These are phyloP conservation scores for Rhegmatorhina hoffmannsi DNA, from an alignment of 2,113 vertebrate genomes.

Conservation along the genomic window DNA sequence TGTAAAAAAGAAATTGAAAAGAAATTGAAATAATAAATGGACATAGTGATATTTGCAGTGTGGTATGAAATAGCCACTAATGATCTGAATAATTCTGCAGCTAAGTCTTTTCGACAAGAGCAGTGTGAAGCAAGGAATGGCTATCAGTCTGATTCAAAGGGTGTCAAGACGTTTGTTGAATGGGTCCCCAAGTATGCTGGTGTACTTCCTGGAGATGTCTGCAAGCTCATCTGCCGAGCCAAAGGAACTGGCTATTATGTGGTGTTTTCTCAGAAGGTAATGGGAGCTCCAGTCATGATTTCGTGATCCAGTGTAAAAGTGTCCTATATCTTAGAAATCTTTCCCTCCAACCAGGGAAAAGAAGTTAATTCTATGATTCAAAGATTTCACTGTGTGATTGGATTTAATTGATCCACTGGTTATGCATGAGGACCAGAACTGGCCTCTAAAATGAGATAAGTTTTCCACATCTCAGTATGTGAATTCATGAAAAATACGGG, in stretches of 20 bases:
- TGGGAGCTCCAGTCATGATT: not conserved
- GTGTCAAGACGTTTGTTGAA: slow-evolving; percentile 93
- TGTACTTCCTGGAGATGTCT: slow-evolving; percentile 89
- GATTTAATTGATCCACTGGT: not conserved
- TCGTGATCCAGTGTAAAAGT: not conserved
- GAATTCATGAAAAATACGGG: not conserved
- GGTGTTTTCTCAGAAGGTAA: slow-evolving; percentile 96
- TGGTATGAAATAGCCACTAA: slow-evolving; percentile 8
- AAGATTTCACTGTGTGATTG: not conserved
- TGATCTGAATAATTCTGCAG: slow-evolving; percentile 70
- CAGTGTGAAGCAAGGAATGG: slow-evolving; percentile 97
- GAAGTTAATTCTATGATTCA: not conserved
- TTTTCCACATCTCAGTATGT: not conserved
- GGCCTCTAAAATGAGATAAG: not conserved
- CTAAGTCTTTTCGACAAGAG: slow-evolving; percentile 92
- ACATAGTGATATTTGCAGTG: not conserved
- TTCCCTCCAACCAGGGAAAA: not conserved
- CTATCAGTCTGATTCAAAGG: slow-evolving; percentile 94
- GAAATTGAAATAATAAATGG: not conserved
- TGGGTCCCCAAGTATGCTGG: slow-evolving; percentile 98
- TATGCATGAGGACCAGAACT: not conserved
- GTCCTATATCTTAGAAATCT: not conserved
- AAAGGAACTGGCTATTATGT: slow-evolving; percentile 97
- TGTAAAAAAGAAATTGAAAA: not conserved
- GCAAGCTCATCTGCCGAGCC: slow-evolving; percentile 96